Percentiles rank a stretch among this genome's conserved stretches.
phyloP scores from a whole-genome alignment of 2,113 vertebrate genomes.

The Connochaetes taurinus region DNA sequence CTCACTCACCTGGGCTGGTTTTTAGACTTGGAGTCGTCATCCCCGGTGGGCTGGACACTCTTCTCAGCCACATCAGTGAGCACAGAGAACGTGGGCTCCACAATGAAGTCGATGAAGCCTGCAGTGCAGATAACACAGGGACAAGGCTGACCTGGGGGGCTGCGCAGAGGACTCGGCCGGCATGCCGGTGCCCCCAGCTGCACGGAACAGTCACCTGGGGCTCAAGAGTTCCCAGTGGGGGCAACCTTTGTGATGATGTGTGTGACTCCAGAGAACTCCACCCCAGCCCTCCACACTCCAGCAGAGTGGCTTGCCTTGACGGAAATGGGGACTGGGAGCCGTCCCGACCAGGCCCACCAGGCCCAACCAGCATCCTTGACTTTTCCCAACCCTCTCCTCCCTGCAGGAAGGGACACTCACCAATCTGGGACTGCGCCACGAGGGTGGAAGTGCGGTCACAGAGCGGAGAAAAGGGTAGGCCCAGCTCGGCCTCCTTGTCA shows the following conservation, averaged over 20 bases:
- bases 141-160: background rate
- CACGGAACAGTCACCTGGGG: background rate
- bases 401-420: conserved; percentile 70
- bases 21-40: conserved; percentile 87
- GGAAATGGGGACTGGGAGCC: background rate
- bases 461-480: conserved; percentile 89
- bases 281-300: background rate
- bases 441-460: conserved; percentile 91
- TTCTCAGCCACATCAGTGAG: conserved; percentile 94
- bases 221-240: background rate
- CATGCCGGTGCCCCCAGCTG: rapidly evolving
- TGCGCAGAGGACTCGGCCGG: background rate
- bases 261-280: background rate
- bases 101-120: conserved; percentile 97
- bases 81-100: conserved; percentile 94
- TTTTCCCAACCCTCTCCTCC: background rate
- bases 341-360: background rate
- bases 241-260: background rate
- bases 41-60: conserved; percentile 87
- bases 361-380: background rate
- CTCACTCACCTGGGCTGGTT: conserved; percentile 74
- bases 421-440: conserved; percentile 92
- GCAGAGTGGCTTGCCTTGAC: background rate
- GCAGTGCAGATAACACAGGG: background rate
- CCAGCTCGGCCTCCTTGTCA: conserved; percentile 91